These are phyloP conservation scores for Parelbella ahira DNA, from an alignment of 2,888 invertebrate genomes.

Conservation along the genomic window DNA sequence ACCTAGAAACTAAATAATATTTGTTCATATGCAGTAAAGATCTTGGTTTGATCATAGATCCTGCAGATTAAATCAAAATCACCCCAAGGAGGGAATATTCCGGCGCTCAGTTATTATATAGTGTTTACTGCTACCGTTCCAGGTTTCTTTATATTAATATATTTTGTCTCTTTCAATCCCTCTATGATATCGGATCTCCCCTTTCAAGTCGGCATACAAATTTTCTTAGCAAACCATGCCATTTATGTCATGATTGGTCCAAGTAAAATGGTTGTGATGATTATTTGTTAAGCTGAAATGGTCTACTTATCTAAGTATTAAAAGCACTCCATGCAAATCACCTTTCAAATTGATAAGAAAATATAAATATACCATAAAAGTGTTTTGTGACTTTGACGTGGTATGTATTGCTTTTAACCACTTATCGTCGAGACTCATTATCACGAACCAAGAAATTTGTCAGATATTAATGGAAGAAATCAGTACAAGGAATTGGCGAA, in stretches of 20 bases:
- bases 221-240: slow-evolving; percentile 18
- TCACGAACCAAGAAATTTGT: no score
- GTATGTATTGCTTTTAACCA: no score
- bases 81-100: background rate
- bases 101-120: background rate
- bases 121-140: background rate
- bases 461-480: background rate
- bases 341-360: no score
- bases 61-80: background rate
- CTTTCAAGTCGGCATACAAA: slow-evolving; percentile 27
- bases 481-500: background rate
- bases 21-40: no score
- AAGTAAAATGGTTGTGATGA: background rate
- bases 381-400: no score
- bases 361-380: no score
- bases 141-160: background rate
- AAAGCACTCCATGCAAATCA: no score
- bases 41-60: no score
- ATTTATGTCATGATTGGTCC: slow-evolving; percentile 2
- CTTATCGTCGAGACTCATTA: no score
- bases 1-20: no score
- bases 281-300: background rate
- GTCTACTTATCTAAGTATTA: no score
- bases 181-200: slow-evolving; percentile 10
- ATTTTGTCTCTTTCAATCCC: background rate